Evolutionary conservation across 2,888 invertebrate species (phyloP), one percentile per base, ranked within the genome.

Genomic region (Tridacna crocea): DNA sequence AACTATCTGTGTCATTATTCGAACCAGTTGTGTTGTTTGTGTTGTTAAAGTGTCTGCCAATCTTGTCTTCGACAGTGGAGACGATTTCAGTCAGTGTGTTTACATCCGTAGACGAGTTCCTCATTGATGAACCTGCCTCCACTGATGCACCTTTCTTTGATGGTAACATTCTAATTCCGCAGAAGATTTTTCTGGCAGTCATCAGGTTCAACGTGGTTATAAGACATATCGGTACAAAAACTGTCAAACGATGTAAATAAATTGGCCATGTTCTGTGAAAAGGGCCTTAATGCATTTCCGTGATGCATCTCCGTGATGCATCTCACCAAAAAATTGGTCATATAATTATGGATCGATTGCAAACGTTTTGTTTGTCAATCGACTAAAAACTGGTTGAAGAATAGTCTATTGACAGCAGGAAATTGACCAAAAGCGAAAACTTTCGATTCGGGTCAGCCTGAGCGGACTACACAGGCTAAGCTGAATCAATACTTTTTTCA

Each of bases 131-230:
- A 3, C 66, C 36, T 12, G 36, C 19, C 27, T 36, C 66, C 19
- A 66, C 46, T 61, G 61, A 15, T 11, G n/a, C 61, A 15, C 51
- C 24, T 4, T n/a, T 70, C 36, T 48, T 48, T 10, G 51, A 70
- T 22, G 70, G 51, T n/a, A 70, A 70, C 70, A 48, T 70, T 12
- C 66, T 24, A n/a, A 24, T 70, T n/a, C 70, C 70, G 46, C 70
- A 70, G 2, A 70, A n/a, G 22, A 70, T 24, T 19, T 70, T 70
- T 17, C 70, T 47, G 70, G 51, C 51, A 17, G 70, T 70, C 22
- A 70, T 22, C 70, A 70, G 11, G 24, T 70, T 70, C 15, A 70
- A 36, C 11, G 22, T 48, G 8, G 70, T 48, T n/a, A 70, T 70
- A 3, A n/a, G 17, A 2, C 19, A n/a, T 48, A 70, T 70, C 70